phyloP scores from a whole-genome alignment of 1,140 invertebrate species.

The Drosophila subobscura region DNA sequence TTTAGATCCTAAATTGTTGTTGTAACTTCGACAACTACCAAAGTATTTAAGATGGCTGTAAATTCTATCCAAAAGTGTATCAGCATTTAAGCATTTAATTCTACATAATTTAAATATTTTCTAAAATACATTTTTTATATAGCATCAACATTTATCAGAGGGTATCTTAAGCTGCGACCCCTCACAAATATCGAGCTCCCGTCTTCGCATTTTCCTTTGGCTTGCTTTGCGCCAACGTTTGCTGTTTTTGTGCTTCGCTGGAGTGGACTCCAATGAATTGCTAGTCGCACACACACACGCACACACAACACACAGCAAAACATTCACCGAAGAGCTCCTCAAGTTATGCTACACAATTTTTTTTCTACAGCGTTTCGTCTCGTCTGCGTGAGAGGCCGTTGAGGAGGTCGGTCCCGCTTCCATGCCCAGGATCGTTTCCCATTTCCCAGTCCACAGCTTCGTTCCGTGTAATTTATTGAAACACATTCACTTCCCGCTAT shows the following conservation, averaged over 20 bases:
- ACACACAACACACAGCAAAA: constrained; percentile 7
- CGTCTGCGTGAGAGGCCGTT: background rate
- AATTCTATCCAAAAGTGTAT: no score
- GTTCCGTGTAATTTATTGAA: constrained; percentile 75
- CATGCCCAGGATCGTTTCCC: constrained; percentile 6
- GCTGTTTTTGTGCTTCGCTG: constrained; percentile 53
- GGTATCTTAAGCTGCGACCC: no score
- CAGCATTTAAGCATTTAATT: no score
- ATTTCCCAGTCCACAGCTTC: constrained; percentile 17
- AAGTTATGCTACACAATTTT: constrained; percentile 68
- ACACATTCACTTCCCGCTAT: constrained; percentile 76
- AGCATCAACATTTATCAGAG: no score
- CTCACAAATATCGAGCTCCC: constrained; percentile 7
- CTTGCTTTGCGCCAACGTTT: constrained; percentile 45
- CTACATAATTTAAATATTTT: no score
- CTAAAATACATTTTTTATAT: no score
- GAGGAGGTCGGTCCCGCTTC: no score
- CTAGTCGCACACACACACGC: constrained; percentile 45
- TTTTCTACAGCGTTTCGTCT: constrained; percentile 28
- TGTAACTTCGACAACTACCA: no score
- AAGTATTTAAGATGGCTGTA: no score
- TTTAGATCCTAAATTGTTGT: no score
- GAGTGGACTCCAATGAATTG: constrained; percentile 61
- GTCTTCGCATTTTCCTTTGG: constrained; percentile 33
- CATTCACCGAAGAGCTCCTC: constrained; percentile 35